A percentile compares a stretch with the other conserved stretches of the same genome.
Evolutionary conservation across 2,113 vertebrate species (phyloP).

Genomic region (Crotalus horridus): DNA sequence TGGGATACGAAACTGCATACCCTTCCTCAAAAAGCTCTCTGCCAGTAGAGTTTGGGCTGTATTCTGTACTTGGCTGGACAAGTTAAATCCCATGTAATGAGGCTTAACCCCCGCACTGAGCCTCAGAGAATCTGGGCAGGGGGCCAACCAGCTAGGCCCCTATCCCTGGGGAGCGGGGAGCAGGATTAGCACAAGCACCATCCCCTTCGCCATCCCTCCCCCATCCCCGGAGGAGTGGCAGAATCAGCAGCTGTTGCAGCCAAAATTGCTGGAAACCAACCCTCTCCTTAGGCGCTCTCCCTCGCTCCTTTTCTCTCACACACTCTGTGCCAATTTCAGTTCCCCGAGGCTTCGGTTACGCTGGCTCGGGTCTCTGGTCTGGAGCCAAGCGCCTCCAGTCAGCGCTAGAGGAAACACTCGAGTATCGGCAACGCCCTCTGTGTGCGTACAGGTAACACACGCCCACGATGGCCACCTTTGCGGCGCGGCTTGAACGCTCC

Average conservation of each 20-base stretch:
- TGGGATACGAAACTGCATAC: neutral
- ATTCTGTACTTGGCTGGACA: conserved; percentile 35
- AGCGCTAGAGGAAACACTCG: neutral
- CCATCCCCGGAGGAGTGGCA: neutral
- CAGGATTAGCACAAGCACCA: neutral
- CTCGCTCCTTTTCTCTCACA: conserved; percentile 25
- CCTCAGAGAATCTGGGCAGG: conserved; percentile 41
- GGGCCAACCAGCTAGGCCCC: conserved; percentile 42
- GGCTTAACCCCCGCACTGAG: conserved; percentile 51
- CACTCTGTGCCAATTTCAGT: conserved; percentile 12
- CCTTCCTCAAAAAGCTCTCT: neutral
- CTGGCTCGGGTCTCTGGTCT: neutral
- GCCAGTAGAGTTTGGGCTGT: neutral
- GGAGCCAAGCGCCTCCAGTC: neutral
- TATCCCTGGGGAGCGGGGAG: conserved; percentile 21
- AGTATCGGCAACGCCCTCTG: neutral
- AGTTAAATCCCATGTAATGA: conserved; percentile 51
- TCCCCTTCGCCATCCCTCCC: neutral
- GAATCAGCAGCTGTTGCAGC: conserved; percentile 40
- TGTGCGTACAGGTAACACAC: neutral
- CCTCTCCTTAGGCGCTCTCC: conserved; percentile 32
- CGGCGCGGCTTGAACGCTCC: neutral
- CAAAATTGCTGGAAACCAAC: conserved; percentile 43
- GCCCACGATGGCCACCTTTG: neutral
- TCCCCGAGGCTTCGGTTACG: neutral